Conservation (phyloP, 2,888 invertebrate genomes). For the Polymixis flavicincta region DNA sequence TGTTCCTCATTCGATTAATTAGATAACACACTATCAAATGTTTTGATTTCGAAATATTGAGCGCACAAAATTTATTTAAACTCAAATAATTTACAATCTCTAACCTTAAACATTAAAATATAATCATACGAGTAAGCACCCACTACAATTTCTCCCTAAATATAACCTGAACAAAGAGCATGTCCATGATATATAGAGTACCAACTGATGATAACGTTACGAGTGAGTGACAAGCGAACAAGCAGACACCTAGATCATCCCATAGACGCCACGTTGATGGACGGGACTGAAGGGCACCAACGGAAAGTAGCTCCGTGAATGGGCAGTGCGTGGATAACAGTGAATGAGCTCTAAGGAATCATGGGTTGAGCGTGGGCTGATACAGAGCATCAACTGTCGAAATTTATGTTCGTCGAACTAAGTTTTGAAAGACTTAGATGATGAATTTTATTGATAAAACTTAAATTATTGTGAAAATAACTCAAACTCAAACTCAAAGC, state of each 20-base stretch:
- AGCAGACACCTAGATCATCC: constrained; percentile 49
- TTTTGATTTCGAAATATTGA: too few relatives aligned
- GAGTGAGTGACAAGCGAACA: constrained; percentile 42
- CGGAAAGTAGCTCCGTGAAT: constrained; percentile 40
- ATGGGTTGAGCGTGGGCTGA: constrained; percentile 8
- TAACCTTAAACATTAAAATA: background rate
- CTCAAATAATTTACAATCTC: background rate
- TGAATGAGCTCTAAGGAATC: constrained; percentile 14
- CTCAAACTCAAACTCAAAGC: too few relatives aligned
- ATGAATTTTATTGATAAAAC: constrained; percentile 12
- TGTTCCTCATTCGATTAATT: too few relatives aligned
- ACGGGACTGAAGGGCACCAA: constrained; percentile 5
- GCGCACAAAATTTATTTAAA: background rate
- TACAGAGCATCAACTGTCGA: background rate
- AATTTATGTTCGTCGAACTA: background rate
- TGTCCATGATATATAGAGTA: constrained; percentile 16
- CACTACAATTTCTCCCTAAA: background rate
- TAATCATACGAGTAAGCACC: background rate
- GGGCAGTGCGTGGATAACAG: constrained; percentile 1
- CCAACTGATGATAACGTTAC: constrained; percentile 30
- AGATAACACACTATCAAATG: too few relatives aligned
- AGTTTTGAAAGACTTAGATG: constrained; percentile 8
- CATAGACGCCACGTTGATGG: constrained; percentile 41
- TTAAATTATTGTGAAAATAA: background rate
- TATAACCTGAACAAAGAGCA: background rate